Base-by-base conservation (phyloP, 2,113 vertebrate species). In the Sander lucioperca region DNA sequence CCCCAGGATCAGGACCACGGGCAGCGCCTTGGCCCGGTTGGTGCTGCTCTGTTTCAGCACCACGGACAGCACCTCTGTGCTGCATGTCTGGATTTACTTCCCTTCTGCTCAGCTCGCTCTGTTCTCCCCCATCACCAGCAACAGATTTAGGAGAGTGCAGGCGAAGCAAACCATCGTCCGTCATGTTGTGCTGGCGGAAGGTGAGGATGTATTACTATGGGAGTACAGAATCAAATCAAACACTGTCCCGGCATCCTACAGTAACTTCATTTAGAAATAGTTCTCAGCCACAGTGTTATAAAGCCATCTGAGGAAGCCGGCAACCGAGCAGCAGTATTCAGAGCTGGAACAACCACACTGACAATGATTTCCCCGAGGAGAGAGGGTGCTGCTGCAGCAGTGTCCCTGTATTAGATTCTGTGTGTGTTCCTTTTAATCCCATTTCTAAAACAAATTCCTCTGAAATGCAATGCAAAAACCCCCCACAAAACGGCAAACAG, bases 331-430 rank as follows among this genome's bases (percentile, higher is more conserved):
- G 76, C 72, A 63, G 77, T 27, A 77, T 81, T 81, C 79, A 62
- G 70, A 83, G 80, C 84, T 61, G 64, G 66, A 87, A 77, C 74
- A 80, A 77, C 68, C 51, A 69, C 21, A 3, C 25, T 36, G 80
- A 59, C 74, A 36, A 21, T 86, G 63, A 91, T 93, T 90, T 91
- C 92, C 90, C 92, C 0, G 13, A 83, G 83, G 86, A 84, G 68
- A 59, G 82, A 68, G 21, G 43, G 57, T 15, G 63, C 10, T 57
- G 70, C 30, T 74, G 45, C 67, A 50, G 54, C 66, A 73, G 33
- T 57, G 23, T 71, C 54, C 27, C 65, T 43, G 3, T 30, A 69
- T 76, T 57, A 63, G 53, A 83, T 63, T 74, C 2, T 23, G 15
- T 23, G 62, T 53, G 27, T 62, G 74, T 71, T 45, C 59, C 72